Base-by-base conservation (phyloP, 1,140 invertebrate species). In the Panonychus citri region DNA sequence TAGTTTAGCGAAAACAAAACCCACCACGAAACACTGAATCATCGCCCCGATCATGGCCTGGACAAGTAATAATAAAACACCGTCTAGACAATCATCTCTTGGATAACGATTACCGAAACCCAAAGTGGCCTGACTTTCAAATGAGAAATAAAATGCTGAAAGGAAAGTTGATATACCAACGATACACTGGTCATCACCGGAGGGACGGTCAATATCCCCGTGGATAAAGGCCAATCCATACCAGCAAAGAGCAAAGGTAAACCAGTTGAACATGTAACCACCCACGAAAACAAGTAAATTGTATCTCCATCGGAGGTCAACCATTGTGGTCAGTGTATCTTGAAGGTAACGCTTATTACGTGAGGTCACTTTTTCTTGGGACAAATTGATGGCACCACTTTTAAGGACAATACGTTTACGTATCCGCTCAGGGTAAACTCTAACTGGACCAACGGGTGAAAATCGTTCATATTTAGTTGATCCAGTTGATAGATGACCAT, bases 301-400 rank as follows among this genome's bases (percentile, higher is more conserved):
- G 84, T 89, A 98, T n/a, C 89, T 78, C 90, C 93, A 97, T 88
- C 89, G 66, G 94, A 97, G 0, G 91, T 93, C 28, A 89, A 65
- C 64, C 49, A 65, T 50, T 12, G 64, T 65, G 5, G 64, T 65
- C 53, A 65, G 65, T 12, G 63, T 59, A 46, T 62, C 76, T 66
- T 67, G 71, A 55, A 93, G 73, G 74, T 88, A 93, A 63, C 81
- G 77, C 64, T 83, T 74, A 64, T 82, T 74, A 64, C 85, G 72
- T 72, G 90, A 90, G 51, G 83, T 81, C 60, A 91, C 85, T 72
- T 89, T 88, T 62, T 81, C 82, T 70, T 87, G 83, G 54, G 84
- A 82, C 39, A 93, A 81, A 71, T 91, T 93, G 67, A 85, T 86
- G 65, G 89, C 86, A 52, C 88, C 87, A 71, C 89, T 86, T 71